A percentile compares a stretch with the other conserved stretches of the same genome.
These are phyloP conservation scores for Oncorhynchus gorbuscha DNA, from an alignment of 2,113 vertebrate genomes.

Conservation along the genomic window DNA sequence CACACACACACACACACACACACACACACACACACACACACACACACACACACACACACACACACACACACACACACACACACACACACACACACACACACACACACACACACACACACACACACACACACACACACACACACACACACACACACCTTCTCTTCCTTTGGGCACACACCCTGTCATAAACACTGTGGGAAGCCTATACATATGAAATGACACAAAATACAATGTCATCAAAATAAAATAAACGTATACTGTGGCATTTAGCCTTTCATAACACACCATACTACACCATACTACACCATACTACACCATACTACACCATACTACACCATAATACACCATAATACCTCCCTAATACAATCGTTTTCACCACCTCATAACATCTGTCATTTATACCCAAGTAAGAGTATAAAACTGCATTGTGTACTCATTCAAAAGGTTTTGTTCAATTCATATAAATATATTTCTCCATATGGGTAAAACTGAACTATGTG, in stretches of 20 bases:
- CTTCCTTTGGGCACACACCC: neutral
- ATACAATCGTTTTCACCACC: no score
- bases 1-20: conserved; percentile 2
- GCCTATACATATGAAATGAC: conserved; percentile 16
- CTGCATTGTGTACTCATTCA: no score
- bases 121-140: conserved; percentile 46
- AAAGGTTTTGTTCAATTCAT: no score
- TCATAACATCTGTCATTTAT: no score
- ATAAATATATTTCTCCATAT: no score
- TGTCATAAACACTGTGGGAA: conserved; percentile 15
- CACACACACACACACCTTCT: conserved; percentile 16
- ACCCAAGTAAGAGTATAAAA: no score
- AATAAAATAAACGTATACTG: neutral
- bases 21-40: conserved; percentile 25
- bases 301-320: no score
- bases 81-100: conserved; percentile 29
- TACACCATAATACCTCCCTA: no score
- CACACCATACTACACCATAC: no score
- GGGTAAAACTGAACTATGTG: no score
- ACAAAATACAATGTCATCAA: conserved; percentile 7
- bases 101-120: conserved; percentile 6
- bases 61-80: conserved; percentile 41
- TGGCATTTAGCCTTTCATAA: no score
- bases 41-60: conserved; percentile 39
- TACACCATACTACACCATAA: no score